Evolutionary conservation across 1,140 invertebrate species (phyloP), one percentile per base, ranked within the genome.

Genomic region (Tenebrio molitor): DNA sequence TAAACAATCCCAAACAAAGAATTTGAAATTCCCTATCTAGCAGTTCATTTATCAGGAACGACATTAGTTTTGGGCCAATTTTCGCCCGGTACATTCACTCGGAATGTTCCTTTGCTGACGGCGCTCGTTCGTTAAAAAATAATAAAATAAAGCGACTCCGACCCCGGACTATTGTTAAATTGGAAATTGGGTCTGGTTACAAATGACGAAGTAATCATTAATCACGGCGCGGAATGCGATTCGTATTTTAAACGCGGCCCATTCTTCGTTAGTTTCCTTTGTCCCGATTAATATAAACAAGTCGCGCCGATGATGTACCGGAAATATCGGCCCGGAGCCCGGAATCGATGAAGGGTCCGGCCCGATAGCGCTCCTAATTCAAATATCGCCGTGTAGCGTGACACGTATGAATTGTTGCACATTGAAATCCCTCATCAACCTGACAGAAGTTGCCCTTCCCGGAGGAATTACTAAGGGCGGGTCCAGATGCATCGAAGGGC

Each of bases 381-480:
- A 33, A 58, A 69, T 69, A 42, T 58, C 16, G 41, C 15, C 12
- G 29, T 33, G 46, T 16, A 69, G 41, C 69, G 16, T 71, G 69
- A 71, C 69, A 63, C 58, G 69, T 71, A 71, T 71, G 69, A 71
- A 63, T 71, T 71, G 34, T 64, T 63, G 42, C 64, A 71, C 69
- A 71, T 63, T 71, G 69, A 71, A 71, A 71, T 71, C 69, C 69
- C 69, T 50, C 69, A 71, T 71, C 69, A 71, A 71, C 69, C 53
- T 71, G 69, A 71, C 69, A 71, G 25, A 53, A 58, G 50, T 44
- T 71, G 21, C 53, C 58, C 42, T 63, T 42, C 69, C 69, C 58
- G n/a, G 8, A 25, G 21, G 53, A 63, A 29, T 34, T 36, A 33
- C 39, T 12, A 41, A 42, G 50, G 17, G 33, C 21, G 41, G 66